Evolutionary conservation across 2,113 vertebrate species (phyloP).

Genomic region (Madoqua kirkii): DNA sequence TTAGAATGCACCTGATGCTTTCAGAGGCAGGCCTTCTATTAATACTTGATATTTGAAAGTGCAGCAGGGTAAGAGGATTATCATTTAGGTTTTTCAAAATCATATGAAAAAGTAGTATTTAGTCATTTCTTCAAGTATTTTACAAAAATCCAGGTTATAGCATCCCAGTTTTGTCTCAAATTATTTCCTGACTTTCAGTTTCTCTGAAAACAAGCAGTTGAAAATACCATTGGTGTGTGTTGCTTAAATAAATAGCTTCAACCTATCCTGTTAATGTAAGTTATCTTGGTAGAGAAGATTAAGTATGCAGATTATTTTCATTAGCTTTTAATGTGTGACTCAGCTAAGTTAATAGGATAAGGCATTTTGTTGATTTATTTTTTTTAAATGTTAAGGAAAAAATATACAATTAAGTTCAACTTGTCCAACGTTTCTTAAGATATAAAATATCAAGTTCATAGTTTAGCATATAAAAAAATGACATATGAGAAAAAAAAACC

Average conservation of each 20-base stretch:
- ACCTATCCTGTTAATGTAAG: neutral
- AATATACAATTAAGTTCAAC: neutral
- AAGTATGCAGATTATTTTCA: neutral
- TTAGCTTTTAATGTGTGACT: neutral
- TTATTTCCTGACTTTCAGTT: constrained; percentile 54
- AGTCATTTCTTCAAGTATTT: neutral
- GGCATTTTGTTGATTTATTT: neutral
- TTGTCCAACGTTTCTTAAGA: neutral
- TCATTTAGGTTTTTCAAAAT: neutral
- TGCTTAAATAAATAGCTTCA: neutral
- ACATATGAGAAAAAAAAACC: neutral
- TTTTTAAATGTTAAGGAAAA: neutral
- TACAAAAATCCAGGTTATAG: constrained; percentile 23
- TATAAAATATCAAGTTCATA: constrained; percentile 40
- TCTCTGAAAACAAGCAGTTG: constrained; percentile 27
- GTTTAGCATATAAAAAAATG: neutral
- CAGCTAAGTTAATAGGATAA: neutral
- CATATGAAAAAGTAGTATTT: neutral
- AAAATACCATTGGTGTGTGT: neutral
- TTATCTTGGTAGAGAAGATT: neutral
- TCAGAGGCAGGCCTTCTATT: neutral
- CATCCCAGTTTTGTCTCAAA: neutral
- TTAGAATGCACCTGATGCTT: neutral
- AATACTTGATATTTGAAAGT: neutral
- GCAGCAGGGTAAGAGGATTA: neutral